Conservation (phyloP, 37 sponge, comb jelly and placozoan genomes). For the Diacarnus erythraeanus region DNA sequence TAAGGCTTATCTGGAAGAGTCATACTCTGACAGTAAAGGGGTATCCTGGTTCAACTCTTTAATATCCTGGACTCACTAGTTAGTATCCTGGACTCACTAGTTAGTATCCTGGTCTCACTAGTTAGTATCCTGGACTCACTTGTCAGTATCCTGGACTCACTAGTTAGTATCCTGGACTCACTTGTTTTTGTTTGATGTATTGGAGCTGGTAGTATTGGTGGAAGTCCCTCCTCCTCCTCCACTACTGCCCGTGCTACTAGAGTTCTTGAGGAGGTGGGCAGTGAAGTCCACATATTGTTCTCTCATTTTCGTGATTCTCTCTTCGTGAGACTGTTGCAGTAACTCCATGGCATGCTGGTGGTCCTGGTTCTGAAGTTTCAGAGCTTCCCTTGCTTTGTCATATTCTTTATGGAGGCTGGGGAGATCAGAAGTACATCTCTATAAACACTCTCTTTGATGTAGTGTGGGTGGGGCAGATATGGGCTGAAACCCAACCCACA, state of each 20-base stretch:
- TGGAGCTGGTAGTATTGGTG: not conserved
- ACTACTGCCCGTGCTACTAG: not conserved
- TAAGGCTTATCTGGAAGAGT: too few species aligned
- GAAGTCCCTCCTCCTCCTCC: not conserved
- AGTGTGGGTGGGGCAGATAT: too few species aligned
- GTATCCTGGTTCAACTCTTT: too few species aligned
- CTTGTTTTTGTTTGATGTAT: not conserved
- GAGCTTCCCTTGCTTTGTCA: slow-evolving; percentile 26
- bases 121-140: too few species aligned
- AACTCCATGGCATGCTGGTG: slow-evolving; percentile 45
- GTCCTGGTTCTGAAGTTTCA: slow-evolving; percentile 27
- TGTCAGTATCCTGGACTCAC: too few species aligned
- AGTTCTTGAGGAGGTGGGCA: slow-evolving; percentile 26
- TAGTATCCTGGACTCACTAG: too few species aligned
- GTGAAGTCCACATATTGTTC: slow-evolving; percentile 54
- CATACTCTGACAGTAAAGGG: too few species aligned
- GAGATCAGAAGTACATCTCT: slow-evolving; percentile 11
- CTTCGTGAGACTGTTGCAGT: slow-evolving; percentile 44
- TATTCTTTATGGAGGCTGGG: slow-evolving; percentile 52
- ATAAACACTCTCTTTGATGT: too few species aligned
- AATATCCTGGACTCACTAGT: too few species aligned
- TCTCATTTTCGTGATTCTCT: slow-evolving; percentile 36
- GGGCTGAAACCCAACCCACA: too few species aligned
- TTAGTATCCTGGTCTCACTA: too few species aligned
- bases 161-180: not conserved